These are phyloP conservation scores for Neoscelio sp. DNA, from an alignment of 2,888 invertebrate species.

Conservation along the genomic window DNA sequence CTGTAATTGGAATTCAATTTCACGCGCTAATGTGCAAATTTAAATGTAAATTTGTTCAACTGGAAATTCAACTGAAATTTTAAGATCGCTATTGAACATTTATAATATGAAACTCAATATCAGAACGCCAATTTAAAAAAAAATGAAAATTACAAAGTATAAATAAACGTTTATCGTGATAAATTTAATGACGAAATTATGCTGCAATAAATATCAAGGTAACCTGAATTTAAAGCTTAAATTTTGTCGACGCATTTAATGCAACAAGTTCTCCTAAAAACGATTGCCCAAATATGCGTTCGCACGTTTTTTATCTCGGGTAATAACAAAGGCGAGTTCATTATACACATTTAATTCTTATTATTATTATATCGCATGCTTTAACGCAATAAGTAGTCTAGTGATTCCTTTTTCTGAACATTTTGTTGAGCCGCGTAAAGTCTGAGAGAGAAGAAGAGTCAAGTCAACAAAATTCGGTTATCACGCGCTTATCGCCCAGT, in stretches of 20 bases:
- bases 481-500: conserved; percentile 40
- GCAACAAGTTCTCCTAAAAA: conserved; percentile 26
- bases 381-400: conserved; percentile 15
- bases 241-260: conserved; percentile 18
- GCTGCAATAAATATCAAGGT: conserved; percentile 1
- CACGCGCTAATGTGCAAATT: conserved; percentile 76
- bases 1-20: conserved; percentile 77
- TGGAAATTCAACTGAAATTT: conserved; percentile 68
- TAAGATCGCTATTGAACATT: too few relatives aligned
- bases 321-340: conserved; percentile 9
- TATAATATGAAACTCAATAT: too few relatives aligned
- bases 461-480: conserved; percentile 52
- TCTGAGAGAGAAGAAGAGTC: conserved; percentile 23
- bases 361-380: conserved; percentile 31
- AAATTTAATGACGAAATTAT: too few relatives aligned
- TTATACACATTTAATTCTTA: conserved; percentile 28
- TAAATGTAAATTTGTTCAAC: conserved; percentile 76
- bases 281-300: background rate
- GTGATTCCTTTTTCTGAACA: conserved; percentile 14
- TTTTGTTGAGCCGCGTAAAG: background rate
- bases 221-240: background rate
- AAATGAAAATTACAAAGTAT: too few relatives aligned
- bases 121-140: conserved; percentile 4
- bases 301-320: conserved; percentile 28
- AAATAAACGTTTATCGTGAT: too few relatives aligned